Base-by-base conservation (phyloP, 2,113 vertebrate species). In the Callithrix jacchus region DNA sequence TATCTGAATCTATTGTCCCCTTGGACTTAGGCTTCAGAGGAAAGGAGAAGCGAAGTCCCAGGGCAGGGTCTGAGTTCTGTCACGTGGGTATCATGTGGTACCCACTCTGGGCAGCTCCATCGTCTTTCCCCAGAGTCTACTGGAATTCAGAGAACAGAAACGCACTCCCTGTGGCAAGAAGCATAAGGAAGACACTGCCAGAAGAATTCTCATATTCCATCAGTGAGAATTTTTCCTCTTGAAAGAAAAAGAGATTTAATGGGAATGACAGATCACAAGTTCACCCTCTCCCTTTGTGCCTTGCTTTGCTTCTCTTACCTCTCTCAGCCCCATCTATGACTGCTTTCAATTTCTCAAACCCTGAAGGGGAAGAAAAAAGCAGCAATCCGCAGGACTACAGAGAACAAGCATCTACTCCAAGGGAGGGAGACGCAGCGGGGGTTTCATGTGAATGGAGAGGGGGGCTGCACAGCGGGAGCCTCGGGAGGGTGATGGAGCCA, bases 401-500 rank as follows among this genome's bases (percentile, higher is more conserved):
- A 0, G 6, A 94, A 89, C 40, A 81, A 9, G 42, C 61, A 68
- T 47, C 27, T 40, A 54, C 42, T 58, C 66, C 0, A 27, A 73
- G 18, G 17, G 18, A 88, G 47, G 56, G 93, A 61, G 25, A 23
- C 30, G 32, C 52, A 54, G 85, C 0, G 7, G 0, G 20, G 54
- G 14, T 40, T 86, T 23, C 7, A 14, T 27, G 40, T 58, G 74
- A 87, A 77, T 64, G 37, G 73, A 84, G 66, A 23, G 70, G 66
- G 23, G 89, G 71, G 20, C 42, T 52, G 18, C 21, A 23, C 13
- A 16, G 47, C 8, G 1, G 27, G 21, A 49, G 21, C 61, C 52
- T 27, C 0, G 0, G 6, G 49, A 0, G 6, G 8, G 49, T 32
- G 8, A 5, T 3, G 27, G 6, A 47, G 42, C 20, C 18, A 10